Base-by-base conservation (phyloP, 2,888 invertebrate genomes). In the Zonitis immaculata region DNA sequence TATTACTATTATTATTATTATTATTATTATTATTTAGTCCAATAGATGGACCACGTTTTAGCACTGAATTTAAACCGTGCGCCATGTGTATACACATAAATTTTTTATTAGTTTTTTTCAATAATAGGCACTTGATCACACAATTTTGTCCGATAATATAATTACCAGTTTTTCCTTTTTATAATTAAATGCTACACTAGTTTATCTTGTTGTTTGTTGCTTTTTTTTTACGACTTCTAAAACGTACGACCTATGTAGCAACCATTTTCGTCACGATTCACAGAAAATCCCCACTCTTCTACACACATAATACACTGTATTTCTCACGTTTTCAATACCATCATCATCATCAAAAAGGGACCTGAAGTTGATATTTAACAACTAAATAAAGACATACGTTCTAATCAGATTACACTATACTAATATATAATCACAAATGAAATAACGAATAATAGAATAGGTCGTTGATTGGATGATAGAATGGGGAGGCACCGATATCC, bases 251-350 rank as follows among this genome's bases (percentile, higher is more conserved):
- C 79, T 79, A 80, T 78, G 78, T 77, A 79, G 75, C 78, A 71
- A 78, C 77, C 76, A 77, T 76, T 76, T 76, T 75, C 73, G 74
- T 74, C 74, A 74, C 76, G 73, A 75, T 75, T 76, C 75, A 75
- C 69, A 70, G 77, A 76, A 76, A 75, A 75, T 73, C 76, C 76
- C 76, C 73, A 71, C 74, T 72, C 66, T 72, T 69, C 6, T 9
- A 9, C 14, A 35, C 66, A 71, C 73, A 80, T 77, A 75, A 75
- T 82, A 77, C 75, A 80, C 78, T 73, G 80, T 82, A 82, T n/a
- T 82, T 82, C 82, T 81, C 82, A 82, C 82, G 80, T 82, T 81
- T 80, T 35, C n/a, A n/a, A n/a, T n/a, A n/a, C n/a, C n/a, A n/a
- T n/a, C n/a, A n/a, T n/a, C 12, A 79, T 80, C 79, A 82, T 81